Base-by-base conservation (phyloP, 2,113 vertebrate species). In the Andinoacara biseriatus region DNA sequence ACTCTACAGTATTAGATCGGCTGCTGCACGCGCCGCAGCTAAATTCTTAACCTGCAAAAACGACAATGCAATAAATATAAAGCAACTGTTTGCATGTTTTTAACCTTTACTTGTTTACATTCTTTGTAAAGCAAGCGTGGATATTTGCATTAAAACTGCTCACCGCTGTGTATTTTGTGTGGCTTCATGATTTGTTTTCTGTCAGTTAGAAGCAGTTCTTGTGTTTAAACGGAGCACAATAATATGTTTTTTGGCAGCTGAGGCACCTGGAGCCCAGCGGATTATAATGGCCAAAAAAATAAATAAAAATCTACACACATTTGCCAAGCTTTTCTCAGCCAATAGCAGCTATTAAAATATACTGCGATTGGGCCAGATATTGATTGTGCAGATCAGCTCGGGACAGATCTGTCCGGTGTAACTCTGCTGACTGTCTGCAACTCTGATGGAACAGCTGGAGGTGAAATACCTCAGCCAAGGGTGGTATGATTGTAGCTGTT, bases 401-500 rank as follows among this genome's bases (percentile, higher is more conserved):
- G 46, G 78, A 85, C 77, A 4, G 67, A 90, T 74, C 74, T 24
- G 24, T 33, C 75, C 49, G 4, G 46, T 33, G 1, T 40, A 62
- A 43, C 56, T 46, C 76, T 15, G 46, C 24, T 29, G 61, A 57
- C 77, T 76, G 72, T 0, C 5, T 1, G 72, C 46, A 56, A 76
- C 61, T 35, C 60, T 82, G 60, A 84, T 38, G 74, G 59, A 89
- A 85, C 74, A 74, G 76, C 85, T 82, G 80, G 83, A 58, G 80
- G 78, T 65, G 35, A 79, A 83, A 76, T 14, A 56, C 31, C 2
- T 78, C 61, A 74, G 43, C 74, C 76, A 76, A 84, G 81, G 87
- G 52, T 74, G 65, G 83, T 20, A 26, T 38, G 58, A 76, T 61
- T 77, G 62, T 46, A 60, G 61, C 61, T 33, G 38, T 40, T 26